Base-by-base conservation (phyloP, 1,140 invertebrate genomes). In the Ladona fulva region DNA sequence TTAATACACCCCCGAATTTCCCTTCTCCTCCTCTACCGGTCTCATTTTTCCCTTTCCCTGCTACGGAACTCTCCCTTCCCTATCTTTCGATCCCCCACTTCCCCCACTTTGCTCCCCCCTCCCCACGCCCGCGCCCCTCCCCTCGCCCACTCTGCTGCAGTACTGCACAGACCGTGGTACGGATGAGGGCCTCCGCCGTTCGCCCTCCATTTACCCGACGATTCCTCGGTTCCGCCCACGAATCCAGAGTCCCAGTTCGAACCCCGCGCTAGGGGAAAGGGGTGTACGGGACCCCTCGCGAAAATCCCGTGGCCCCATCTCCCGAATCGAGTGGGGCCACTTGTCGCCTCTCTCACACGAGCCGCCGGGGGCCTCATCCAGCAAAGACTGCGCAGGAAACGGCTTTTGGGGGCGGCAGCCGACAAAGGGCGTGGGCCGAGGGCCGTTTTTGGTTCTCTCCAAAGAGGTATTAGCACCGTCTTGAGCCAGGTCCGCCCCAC, bases 401-500 rank as follows among this genome's bases (percentile, higher is more conserved):
- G 29, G 29, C 8, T 8, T n/a, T n/a, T n/a, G n/a, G 59, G 22
- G 22, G 3, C 29, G 29, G 8, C 3, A 8, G 22, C 29, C 29
- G 29, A 37, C 3, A 8, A 37, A 37, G 29, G 29, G 29, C 29
- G 29, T 37, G 29, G 29, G 29, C 8, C 29, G 29, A n/a, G n/a
- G n/a, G n/a, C n/a, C n/a, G n/a, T n/a, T n/a, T n/a, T n/a, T n/a
- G n/a, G n/a, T n/a, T n/a, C n/a, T n/a, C 29, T 37, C 29, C 29
- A 8, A 37, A 37, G n/a, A 37, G 76, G 29, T 78, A 79, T 76
- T 42, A 78, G 37, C 76, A 42, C 42, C 76, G 29, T n/a, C n/a
- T n/a, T n/a, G n/a, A n/a, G 29, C 29, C 29, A 37, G 29, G 8
- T 37, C 29, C 29, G 1, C 29, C 29, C 29, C 3, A 37, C 1